Percentiles rank a stretch among this genome's conserved stretches.
phyloP scores from a whole-genome alignment of 37 sponge, comb jelly and placozoan genomes.

The Spongilla lacustris region DNA sequence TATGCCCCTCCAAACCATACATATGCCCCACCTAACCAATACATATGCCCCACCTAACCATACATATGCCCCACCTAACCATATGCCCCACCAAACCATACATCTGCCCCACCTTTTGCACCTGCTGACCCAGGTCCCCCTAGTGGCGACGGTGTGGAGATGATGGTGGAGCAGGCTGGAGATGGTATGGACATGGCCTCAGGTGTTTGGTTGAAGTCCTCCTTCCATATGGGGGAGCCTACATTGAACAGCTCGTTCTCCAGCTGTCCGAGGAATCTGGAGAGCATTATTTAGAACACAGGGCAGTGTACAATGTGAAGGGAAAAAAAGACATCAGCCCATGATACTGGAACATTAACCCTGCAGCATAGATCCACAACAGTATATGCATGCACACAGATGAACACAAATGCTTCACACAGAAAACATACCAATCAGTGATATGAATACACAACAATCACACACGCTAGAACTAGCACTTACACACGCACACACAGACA shows the following conservation, averaged over 20 bases:
- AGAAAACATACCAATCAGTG: too few species aligned
- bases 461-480: too few species aligned
- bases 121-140: conserved; percentile 21
- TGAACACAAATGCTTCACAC: too few species aligned
- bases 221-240: conserved; percentile 75
- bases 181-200: conserved; percentile 51
- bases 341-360: too few species aligned
- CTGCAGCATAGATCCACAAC: too few species aligned
- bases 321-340: too few species aligned
- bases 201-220: conserved; percentile 70
- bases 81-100: too few species aligned
- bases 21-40: neutral
- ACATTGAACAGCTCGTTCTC: conserved; percentile 59
- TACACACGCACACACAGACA: too few species aligned
- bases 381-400: too few species aligned
- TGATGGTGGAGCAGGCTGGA: conserved; percentile 63
- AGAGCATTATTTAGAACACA: neutral
- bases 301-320: too few species aligned
- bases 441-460: too few species aligned
- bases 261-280: conserved; percentile 64
- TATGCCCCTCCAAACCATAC: neutral
- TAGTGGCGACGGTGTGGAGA: conserved; percentile 55
- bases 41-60: neutral
- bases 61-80: neutral
- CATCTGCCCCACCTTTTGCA: conserved; percentile 40